Percentiles rank a stretch among this genome's conserved stretches.
Conservation (phyloP, 1,140 invertebrate species). For the Drosophila pandora region DNA sequence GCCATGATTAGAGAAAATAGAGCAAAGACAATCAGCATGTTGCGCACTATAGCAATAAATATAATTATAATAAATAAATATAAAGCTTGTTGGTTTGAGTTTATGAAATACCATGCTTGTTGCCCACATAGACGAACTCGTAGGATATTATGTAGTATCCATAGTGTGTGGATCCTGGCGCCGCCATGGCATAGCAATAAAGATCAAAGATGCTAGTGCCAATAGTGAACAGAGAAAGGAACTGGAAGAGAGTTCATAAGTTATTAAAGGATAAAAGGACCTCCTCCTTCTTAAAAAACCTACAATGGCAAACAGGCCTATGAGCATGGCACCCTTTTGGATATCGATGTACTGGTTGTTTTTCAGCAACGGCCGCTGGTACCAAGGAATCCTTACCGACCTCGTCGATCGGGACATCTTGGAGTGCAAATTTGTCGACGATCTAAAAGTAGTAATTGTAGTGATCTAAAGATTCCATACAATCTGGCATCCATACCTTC, state of each 20-base stretch:
- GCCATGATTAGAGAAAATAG: constrained; percentile 93
- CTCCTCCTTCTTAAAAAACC: constrained; percentile 58
- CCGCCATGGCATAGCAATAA: constrained; percentile 93
- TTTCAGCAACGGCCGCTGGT: constrained; percentile 91
- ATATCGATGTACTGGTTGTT: constrained; percentile 91
- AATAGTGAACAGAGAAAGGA: constrained; percentile 92
- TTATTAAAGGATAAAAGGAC: background rate
- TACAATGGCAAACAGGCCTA: constrained; percentile 90
- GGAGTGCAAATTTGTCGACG: constrained; percentile 91
- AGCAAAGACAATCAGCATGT: constrained; percentile 92
- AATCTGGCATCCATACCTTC: constrained; percentile 83
- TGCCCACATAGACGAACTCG: constrained; percentile 97
- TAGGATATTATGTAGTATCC: constrained; percentile 97
- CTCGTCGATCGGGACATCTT: constrained; percentile 91
- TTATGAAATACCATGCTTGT: constrained; percentile 89
- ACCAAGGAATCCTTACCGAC: constrained; percentile 93
- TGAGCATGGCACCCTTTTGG: constrained; percentile 90
- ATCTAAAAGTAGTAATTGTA: constrained; percentile 84
- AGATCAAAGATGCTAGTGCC: constrained; percentile 92
- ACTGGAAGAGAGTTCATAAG: constrained; percentile 85
- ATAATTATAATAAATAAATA: background rate
- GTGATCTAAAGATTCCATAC: background rate
- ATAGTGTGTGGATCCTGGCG: constrained; percentile 93
- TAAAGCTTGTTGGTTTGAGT: background rate
- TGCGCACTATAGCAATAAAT: constrained; percentile 92